These are phyloP conservation scores for Bothrops jararaca DNA, from an alignment of 2,113 vertebrate genomes.

Conservation along the genomic window DNA sequence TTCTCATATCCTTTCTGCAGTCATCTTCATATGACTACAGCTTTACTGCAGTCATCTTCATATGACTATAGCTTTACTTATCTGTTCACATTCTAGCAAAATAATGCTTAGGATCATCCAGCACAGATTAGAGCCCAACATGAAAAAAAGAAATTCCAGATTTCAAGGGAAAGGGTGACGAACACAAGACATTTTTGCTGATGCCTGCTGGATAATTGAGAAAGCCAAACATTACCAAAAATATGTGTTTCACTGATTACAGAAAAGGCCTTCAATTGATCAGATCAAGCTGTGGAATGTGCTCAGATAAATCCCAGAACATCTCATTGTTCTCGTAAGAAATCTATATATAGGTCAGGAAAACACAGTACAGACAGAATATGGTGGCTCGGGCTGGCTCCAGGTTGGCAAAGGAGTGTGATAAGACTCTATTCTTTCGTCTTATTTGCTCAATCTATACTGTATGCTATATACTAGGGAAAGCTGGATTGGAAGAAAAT, in stretches of 20 bases:
- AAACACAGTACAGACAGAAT: neutral
- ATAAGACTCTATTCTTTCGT: neutral
- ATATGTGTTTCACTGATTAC: neutral
- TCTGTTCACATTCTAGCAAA: neutral
- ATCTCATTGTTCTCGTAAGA: neutral
- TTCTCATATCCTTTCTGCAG: constrained; percentile 46
- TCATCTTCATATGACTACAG: constrained; percentile 34
- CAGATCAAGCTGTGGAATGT: neutral
- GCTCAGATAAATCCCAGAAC: neutral
- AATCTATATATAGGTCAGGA: neutral
- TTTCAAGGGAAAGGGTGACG: neutral
- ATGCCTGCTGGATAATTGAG: neutral
- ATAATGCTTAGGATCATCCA: neutral
- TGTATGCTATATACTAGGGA: neutral
- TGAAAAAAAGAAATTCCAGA: neutral
- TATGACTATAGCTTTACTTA: constrained; percentile 46
- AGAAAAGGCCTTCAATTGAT: neutral
- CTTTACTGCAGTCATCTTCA: constrained; percentile 51
- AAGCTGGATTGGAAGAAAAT: neutral
- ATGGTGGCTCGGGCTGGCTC: neutral
- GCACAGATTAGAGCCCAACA: neutral
- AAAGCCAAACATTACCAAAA: neutral
- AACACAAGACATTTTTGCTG: neutral
- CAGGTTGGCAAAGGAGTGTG: neutral
- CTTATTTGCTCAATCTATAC: neutral